phyloP scores from a whole-genome alignment of 2,113 vertebrate species.

The Pterocles orientalis region DNA sequence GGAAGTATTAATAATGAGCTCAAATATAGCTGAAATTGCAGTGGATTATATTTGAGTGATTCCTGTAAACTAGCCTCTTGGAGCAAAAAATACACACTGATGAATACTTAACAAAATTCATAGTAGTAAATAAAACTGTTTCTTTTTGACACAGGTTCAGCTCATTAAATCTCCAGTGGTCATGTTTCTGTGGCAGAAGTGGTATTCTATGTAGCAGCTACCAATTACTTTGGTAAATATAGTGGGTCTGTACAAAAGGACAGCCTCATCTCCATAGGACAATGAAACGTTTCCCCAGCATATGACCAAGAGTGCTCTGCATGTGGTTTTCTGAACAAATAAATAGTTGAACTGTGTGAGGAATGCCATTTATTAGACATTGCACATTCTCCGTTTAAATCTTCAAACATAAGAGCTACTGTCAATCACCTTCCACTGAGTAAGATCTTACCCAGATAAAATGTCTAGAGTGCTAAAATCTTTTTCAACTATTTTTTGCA shows the following conservation, averaged over 20 bases:
- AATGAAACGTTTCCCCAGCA: not conserved
- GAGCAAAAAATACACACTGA: not conserved
- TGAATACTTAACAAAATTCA: constrained; percentile 16
- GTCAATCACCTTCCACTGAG: constrained; percentile 13
- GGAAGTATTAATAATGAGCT: not conserved
- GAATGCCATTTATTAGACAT: constrained; percentile 5
- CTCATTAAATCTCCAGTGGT: constrained; percentile 47
- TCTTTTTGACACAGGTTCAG: constrained; percentile 17
- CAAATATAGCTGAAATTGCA: not conserved
- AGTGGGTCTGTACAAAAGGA: not conserved
- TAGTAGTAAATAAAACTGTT: not conserved
- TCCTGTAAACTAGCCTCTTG: not conserved
- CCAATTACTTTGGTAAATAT: constrained; percentile 50
- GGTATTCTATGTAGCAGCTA: constrained; percentile 44
- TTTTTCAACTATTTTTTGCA: constrained; percentile 41
- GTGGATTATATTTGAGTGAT: not conserved
- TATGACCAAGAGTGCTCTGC: constrained; percentile 6
- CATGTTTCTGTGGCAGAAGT: constrained; percentile 14
- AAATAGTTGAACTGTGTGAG: not conserved
- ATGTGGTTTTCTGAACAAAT: constrained; percentile 24
- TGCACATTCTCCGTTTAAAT: not conserved
- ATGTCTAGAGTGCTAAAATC: constrained; percentile 31
- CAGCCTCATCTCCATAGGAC: not conserved
- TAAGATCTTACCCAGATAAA: constrained; percentile 5
- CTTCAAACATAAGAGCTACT: not conserved